phyloP scores from a whole-genome alignment of 2,888 invertebrate species.

The Caenorhabditis virilis region DNA sequence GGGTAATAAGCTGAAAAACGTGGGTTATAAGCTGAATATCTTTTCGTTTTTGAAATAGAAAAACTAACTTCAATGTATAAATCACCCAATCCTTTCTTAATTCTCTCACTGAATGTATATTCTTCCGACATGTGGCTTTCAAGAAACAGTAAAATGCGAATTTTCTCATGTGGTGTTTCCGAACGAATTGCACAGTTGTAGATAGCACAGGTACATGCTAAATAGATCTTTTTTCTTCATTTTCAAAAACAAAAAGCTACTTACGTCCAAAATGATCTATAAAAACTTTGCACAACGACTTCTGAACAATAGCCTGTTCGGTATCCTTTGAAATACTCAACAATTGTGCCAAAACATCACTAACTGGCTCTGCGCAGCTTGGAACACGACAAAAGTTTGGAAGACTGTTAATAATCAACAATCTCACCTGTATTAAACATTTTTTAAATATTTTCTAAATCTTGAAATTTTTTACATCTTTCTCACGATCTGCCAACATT shows the following conservation, averaged over 20 bases:
- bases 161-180: neutral
- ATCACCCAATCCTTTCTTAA: neutral
- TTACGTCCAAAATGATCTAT: neutral
- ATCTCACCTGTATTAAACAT: too few species aligned
- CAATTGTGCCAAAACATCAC: neutral
- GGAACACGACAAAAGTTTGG: neutral
- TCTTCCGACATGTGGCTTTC: neutral
- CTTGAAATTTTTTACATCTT: too few species aligned
- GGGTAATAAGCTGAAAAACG: neutral
- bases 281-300: neutral
- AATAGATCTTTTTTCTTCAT: neutral
- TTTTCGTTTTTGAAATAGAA: too few species aligned
- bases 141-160: constrained; percentile 1
- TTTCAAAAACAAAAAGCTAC: neutral
- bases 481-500: neutral
- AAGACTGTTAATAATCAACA: neutral
- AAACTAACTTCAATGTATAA: neutral
- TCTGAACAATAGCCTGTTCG: neutral
- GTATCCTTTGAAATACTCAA: neutral
- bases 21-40: neutral
- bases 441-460: too few species aligned
- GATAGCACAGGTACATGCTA: neutral
- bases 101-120: neutral
- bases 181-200: neutral
- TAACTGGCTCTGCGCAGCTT: neutral